Evolutionary conservation across 2,113 vertebrate species (phyloP), one percentile per base, ranked within the genome.

Genomic region (Haemorhous mexicanus): DNA sequence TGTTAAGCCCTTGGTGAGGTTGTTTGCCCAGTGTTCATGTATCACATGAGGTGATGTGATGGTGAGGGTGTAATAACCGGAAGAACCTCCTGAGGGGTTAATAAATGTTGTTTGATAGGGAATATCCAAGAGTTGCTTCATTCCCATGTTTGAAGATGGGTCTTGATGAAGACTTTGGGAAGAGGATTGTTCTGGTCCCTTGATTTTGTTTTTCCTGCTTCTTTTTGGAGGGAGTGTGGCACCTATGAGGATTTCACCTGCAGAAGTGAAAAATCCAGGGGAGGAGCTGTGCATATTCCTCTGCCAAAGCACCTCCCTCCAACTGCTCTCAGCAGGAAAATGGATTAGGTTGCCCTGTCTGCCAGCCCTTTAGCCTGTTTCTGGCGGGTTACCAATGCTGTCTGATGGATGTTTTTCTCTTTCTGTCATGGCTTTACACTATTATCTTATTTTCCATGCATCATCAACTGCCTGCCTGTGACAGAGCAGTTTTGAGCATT

Each of bases 401-500:
- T 79, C 84, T 93, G 84, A 53, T 86, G n/a, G 72, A 59, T 93
- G 52, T 28, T 95, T 96, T 94, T 79, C n/a, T 62, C 70, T 91
- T 94, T 97, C 84, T 91, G 69, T 79, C 2, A 9, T 93, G 88
- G 92, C 75, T 96, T 95, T 91, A 75, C 72, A 39, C 72, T 94
- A 61, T 82, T 94, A 91, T 78, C 79, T 95, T 93, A 49, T 92
- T 94, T 91, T 95, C 56, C 41, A 49, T 96, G 92, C 93, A 94
- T 93, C 90, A 59, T 93, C 91, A 93, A 50, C 92, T 90, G 93
- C 87, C 83, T 93, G 94, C 74, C 93, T 93, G 80, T 96, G 91
- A 94, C 88, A 92, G 93, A 67, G 94, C 93, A 89, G 53, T 95
- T 96, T 89, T 90, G 83, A 96, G 66, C 86, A 73, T 96, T 90